Percentiles rank a stretch among this genome's conserved stretches.
phyloP scores from a whole-genome alignment of 2,113 vertebrate species.

The Montifringilla adamsi region DNA sequence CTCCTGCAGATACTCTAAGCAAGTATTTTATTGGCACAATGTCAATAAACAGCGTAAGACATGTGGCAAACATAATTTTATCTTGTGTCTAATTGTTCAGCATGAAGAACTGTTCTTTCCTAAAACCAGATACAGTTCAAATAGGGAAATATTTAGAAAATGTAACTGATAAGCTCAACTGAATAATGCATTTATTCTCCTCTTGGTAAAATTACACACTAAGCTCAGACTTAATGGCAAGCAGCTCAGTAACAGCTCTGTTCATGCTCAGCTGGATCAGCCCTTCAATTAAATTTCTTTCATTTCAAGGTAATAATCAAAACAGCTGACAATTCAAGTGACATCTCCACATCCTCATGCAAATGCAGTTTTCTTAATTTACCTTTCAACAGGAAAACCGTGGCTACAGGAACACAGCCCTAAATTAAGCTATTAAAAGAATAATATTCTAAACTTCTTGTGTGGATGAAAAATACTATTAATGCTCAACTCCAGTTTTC shows the following conservation, averaged over 20 bases:
- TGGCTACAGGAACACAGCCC: background rate
- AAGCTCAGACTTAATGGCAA: background rate
- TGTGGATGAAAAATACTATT: background rate
- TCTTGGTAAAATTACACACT: background rate
- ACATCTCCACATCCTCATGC: background rate
- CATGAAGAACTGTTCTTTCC: background rate
- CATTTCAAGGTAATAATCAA: slow-evolving; percentile 19
- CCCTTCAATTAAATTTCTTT: slow-evolving; percentile 20
- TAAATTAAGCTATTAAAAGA: background rate
- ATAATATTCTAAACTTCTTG: background rate
- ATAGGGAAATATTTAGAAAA: background rate
- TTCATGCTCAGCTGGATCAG: background rate
- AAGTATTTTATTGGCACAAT: background rate
- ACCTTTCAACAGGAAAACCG: background rate
- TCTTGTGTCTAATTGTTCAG: background rate
- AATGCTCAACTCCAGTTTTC: background rate
- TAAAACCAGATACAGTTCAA: background rate
- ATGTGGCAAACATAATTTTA: background rate
- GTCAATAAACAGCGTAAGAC: background rate
- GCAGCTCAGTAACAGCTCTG: background rate
- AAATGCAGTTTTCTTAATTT: background rate
- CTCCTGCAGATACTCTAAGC: background rate
- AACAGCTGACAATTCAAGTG: background rate
- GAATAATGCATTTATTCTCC: background rate
- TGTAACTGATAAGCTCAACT: background rate